Evolutionary conservation across 2,113 vertebrate genomes (phyloP).

Genomic region (Peromyscus polionotus): DNA sequence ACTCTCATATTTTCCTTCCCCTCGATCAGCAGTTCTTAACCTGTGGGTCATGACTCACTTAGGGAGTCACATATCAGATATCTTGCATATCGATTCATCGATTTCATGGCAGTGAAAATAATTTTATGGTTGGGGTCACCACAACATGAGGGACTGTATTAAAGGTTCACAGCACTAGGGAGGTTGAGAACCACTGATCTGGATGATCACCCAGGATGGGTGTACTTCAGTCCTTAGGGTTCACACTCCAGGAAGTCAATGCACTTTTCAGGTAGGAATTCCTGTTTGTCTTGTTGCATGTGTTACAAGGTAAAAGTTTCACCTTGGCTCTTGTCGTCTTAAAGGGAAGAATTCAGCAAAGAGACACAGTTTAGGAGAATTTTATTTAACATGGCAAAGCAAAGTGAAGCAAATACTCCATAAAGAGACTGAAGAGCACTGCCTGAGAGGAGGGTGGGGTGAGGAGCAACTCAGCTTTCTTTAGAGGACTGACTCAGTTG

Average conservation of each 20-base stretch:
- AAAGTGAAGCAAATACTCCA: not conserved
- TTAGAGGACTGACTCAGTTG: not conserved
- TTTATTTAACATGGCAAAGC: not conserved
- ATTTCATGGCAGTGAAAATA: not conserved
- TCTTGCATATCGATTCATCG: not conserved
- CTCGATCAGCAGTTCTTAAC: not conserved
- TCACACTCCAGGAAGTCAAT: not conserved
- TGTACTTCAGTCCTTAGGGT: not conserved
- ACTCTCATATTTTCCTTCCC: fast-evolving
- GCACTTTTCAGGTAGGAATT: not conserved
- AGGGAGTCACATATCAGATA: not conserved
- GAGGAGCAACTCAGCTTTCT: not conserved
- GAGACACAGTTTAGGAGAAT: not conserved
- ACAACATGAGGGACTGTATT: not conserved
- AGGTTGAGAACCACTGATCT: not conserved
- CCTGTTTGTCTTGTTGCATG: not conserved
- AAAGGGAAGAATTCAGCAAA: not conserved
- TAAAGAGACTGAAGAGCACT: not conserved
- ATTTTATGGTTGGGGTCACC: not conserved
- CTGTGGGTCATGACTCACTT: not conserved
- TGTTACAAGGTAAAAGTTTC: not conserved
- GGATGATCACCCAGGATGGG: too few relatives aligned
- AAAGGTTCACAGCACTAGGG: not conserved
- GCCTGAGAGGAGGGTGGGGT: not conserved
- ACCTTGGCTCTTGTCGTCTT: not conserved